Conservation (phyloP, 2,797 vertebrate species). For the Selene dorsalis region DNA sequence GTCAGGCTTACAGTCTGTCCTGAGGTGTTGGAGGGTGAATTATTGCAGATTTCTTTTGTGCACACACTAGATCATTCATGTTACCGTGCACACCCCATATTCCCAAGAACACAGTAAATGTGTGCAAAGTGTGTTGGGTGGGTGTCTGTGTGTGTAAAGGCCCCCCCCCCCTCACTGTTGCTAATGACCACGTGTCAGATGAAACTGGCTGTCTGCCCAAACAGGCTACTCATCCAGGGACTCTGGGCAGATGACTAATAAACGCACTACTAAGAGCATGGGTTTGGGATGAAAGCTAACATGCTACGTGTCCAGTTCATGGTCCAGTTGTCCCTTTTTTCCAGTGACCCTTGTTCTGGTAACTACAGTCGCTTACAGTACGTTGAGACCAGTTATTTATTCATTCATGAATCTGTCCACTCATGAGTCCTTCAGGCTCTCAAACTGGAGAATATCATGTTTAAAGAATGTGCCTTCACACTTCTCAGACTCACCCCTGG, state of each 20-base stretch:
- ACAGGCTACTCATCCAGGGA: slow-evolving; percentile 13
- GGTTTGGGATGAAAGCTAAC: slow-evolving; percentile 29
- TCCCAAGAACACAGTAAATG: slow-evolving; percentile 6
- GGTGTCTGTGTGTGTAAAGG: slow-evolving; percentile 5
- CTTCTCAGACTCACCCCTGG: not conserved
- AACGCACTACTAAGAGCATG: slow-evolving; percentile 40
- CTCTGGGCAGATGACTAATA: slow-evolving; percentile 36
- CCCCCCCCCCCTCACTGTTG: slow-evolving; percentile 21
- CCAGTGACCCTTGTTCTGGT: not conserved
- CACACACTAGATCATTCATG: slow-evolving; percentile 1
- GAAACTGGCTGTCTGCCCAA: slow-evolving; percentile 22
- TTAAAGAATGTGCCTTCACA: not conserved
- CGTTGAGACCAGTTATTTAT: not conserved
- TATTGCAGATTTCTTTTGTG: too few species aligned
- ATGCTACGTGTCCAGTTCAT: slow-evolving; percentile 12
- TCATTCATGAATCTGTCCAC: not conserved
- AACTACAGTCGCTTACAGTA: not conserved
- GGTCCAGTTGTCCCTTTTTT: not conserved
- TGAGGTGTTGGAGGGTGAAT: too few species aligned
- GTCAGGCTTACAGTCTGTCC: too few species aligned
- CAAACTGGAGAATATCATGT: not conserved
- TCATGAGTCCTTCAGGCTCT: not conserved
- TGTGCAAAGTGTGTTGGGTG: slow-evolving; percentile 1
- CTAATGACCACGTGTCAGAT: slow-evolving; percentile 42
- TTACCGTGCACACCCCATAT: slow-evolving; percentile 1